Conservation (phyloP, 2,797 vertebrate genomes). For the Eurystomus glaucurus region DNA sequence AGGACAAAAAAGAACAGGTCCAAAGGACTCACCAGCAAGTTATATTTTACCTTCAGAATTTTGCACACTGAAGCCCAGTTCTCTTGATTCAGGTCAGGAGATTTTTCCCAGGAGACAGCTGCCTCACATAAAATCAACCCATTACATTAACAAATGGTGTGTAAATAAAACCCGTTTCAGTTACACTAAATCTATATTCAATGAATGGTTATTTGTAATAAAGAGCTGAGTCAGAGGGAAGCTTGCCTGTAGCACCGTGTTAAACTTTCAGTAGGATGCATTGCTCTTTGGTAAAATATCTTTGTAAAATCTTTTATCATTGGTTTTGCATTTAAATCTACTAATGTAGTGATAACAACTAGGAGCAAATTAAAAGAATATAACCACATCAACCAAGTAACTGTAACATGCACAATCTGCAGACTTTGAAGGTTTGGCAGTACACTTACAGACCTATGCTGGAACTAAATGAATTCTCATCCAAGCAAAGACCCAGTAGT, state of each 20-base stretch:
- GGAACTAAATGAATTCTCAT: not conserved
- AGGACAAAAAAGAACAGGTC: not conserved
- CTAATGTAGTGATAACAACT: not conserved
- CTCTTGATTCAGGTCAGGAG: not conserved
- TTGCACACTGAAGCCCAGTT: not conserved
- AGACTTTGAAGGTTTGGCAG: not conserved
- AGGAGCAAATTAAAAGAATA: not conserved
- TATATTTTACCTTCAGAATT: not conserved
- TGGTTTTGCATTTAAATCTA: not conserved
- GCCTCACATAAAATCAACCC: conserved; percentile 27
- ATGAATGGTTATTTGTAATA: not conserved
- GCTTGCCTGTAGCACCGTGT: not conserved
- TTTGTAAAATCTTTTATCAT: not conserved
- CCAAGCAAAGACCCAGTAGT: not conserved
- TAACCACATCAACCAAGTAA: not conserved
- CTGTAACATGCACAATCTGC: not conserved
- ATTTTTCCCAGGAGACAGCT: not conserved
- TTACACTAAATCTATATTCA: conserved; percentile 31
- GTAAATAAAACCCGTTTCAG: conserved; percentile 29
- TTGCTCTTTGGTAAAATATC: not conserved
- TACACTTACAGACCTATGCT: not conserved
- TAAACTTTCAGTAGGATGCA: not conserved
- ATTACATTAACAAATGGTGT: conserved; percentile 36
- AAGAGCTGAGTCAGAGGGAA: conserved; percentile 33
- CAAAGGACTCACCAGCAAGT: not conserved